Evolutionary conservation across 2,888 invertebrate species (phyloP).

Genomic region (Cryptocephalus primarius): DNA sequence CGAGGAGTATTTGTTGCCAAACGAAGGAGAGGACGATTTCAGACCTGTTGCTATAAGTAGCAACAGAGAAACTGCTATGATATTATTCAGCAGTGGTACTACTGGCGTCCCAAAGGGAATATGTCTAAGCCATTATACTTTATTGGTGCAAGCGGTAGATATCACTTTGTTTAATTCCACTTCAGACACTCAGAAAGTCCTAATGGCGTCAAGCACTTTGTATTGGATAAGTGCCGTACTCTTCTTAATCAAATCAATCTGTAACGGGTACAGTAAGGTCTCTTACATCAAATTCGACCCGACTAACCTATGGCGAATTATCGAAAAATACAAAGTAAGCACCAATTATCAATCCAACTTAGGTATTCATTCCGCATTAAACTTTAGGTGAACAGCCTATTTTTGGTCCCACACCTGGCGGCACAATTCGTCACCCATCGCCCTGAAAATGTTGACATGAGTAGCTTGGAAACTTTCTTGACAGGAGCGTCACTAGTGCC

Average conservation of each 20-base stretch:
- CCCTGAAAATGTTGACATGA: background rate
- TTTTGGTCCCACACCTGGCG: background rate
- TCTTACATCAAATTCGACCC: conserved; percentile 7
- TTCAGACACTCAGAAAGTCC: background rate
- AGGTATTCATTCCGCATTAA: no score
- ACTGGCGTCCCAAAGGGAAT: conserved; percentile 26
- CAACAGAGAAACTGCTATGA: conserved; percentile 17
- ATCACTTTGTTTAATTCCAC: background rate
- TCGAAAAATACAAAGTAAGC: conserved; percentile 12
- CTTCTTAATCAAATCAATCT: background rate
- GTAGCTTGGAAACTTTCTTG: background rate
- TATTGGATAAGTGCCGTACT: conserved; percentile 7
- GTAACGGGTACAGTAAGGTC: conserved; percentile 3
- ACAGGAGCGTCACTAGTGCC: background rate
- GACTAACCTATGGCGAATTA: conserved; percentile 3
- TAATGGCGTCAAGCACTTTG: conserved; percentile 2
- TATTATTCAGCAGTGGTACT: conserved; percentile 28
- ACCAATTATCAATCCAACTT: no score
- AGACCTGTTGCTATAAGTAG: conserved; percentile 10
- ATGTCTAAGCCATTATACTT: conserved; percentile 14
- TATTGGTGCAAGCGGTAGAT: background rate
- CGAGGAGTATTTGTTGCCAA: conserved; percentile 9
- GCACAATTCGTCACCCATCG: background rate
- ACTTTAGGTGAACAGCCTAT: background rate
- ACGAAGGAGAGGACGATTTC: conserved; percentile 16